Base-by-base conservation (phyloP, 2,888 invertebrate genomes). In the Tipula unca region DNA sequence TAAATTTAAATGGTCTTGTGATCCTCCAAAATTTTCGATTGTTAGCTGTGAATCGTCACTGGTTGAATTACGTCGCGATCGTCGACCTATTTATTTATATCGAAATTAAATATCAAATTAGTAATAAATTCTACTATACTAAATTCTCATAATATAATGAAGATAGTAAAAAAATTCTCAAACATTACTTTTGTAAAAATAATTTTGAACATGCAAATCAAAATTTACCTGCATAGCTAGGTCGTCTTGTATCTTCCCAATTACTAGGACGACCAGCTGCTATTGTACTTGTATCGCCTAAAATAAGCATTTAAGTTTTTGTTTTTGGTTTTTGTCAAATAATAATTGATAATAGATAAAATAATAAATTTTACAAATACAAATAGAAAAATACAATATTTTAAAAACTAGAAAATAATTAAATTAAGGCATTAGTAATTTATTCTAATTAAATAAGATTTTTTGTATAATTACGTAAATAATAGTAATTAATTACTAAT, bases 21-120 rank as follows among this genome's bases (percentile, higher is more conserved):
- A 96, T 86, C 97, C 97, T 84, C 97, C 97, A 90, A 97, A 97
- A 92, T 97, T 97, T 92, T 97, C 97, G 86, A 97, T 95, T 0
- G 97, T 97, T 88, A 97, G 92, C 90, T 97, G 96, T 39, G 96
- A 96, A 89, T 97, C 97, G 89, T 97, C 97, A 87, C 94, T 93
- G 85, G 96, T 93, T 87, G 97, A 97, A 89, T 96, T 96, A 87
- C 97, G 93, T 20, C 97, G 93, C 84, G 97, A 97, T 84, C 97
- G 93, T 3, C 96, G 93, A 0, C 97, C 97, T 86, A 94, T 94
- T 82, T 83, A 13, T 85, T 29, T 85, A 14, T 8, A 83, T 17
- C 20, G 25, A 29, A 85, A 39, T 82, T 17, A 29, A 54, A 85
- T 83, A 86, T 20, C 14, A 85, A 20, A 85, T 20, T 85, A 86